These are phyloP conservation scores for Arizona elegans DNA, from an alignment of 2,113 vertebrate species.

Conservation along the genomic window DNA sequence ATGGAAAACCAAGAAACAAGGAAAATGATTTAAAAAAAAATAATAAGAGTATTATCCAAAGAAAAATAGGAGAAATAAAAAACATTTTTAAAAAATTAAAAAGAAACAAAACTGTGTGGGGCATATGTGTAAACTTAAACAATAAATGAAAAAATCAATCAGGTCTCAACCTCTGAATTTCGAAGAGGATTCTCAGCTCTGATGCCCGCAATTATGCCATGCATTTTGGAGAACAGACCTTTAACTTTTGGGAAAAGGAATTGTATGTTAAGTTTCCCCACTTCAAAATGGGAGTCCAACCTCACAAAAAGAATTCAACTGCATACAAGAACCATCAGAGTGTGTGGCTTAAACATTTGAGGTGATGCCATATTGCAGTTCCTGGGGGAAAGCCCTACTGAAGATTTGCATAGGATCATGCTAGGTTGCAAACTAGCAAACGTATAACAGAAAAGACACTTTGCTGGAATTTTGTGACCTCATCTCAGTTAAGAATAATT, in stretches of 20 bases:
- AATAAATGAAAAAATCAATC: background rate
- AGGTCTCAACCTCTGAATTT: background rate
- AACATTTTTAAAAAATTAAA: background rate
- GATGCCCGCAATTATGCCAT: background rate
- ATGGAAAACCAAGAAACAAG: background rate
- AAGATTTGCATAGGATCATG: background rate
- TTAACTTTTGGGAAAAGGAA: background rate
- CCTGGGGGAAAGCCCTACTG: background rate
- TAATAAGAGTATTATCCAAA: background rate
- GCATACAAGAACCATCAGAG: background rate
- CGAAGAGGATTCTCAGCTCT: background rate
- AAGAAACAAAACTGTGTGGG: background rate
- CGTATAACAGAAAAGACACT: background rate
- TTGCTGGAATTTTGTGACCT: background rate
- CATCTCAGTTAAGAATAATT: background rate
- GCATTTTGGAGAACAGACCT: background rate
- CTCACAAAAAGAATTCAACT: background rate
- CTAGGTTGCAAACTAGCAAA: background rate
- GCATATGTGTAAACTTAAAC: background rate
- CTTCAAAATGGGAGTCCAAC: background rate
- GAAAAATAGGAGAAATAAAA: background rate
- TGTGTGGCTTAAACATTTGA: background rate
- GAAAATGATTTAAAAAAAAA: background rate
- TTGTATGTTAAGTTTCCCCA: background rate
- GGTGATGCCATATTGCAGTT: background rate